phyloP scores from a whole-genome alignment of 2,113 vertebrate species.

The Motacilla alba region DNA sequence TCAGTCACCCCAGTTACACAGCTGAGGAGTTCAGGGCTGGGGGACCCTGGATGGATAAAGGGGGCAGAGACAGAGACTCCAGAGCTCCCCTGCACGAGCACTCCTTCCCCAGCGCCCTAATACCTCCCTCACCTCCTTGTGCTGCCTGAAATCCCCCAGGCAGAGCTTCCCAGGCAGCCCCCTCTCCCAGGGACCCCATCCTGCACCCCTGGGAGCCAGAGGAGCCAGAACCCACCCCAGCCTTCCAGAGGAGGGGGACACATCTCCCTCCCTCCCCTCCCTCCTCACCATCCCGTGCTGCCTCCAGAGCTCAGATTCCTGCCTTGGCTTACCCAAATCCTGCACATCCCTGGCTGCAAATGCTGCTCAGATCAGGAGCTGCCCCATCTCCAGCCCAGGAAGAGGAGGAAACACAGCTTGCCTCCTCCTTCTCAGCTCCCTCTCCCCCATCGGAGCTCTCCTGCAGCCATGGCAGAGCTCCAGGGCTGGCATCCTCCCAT shows the following conservation, averaged over 20 bases:
- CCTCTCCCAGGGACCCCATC: background rate
- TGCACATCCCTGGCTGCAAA: background rate
- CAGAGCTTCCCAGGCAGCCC: background rate
- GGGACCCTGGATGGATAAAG: fast-evolving
- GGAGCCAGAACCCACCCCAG: background rate
- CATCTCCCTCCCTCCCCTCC: background rate
- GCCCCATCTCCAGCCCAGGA: background rate
- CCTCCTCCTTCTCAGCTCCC: background rate
- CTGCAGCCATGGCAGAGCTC: background rate
- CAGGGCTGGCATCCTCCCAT: constrained; percentile 16
- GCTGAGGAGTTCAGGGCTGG: background rate
- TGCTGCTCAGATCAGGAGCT: fast-evolving
- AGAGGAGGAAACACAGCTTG: background rate
- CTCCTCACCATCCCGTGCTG: background rate
- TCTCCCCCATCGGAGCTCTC: background rate
- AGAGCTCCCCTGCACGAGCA: background rate
- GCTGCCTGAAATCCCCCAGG: background rate
- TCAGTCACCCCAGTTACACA: background rate
- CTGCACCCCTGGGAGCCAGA: background rate
- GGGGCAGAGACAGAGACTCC: background rate
- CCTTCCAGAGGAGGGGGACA: background rate
- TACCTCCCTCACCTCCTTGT: too few relatives aligned
- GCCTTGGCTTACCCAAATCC: fast-evolving
- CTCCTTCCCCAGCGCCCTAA: too few relatives aligned
- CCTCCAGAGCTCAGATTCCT: background rate